Percentiles rank a stretch among this genome's conserved stretches.
These are phyloP conservation scores for Alethe castanea DNA, from an alignment of 2,113 vertebrate species.

Conservation along the genomic window DNA sequence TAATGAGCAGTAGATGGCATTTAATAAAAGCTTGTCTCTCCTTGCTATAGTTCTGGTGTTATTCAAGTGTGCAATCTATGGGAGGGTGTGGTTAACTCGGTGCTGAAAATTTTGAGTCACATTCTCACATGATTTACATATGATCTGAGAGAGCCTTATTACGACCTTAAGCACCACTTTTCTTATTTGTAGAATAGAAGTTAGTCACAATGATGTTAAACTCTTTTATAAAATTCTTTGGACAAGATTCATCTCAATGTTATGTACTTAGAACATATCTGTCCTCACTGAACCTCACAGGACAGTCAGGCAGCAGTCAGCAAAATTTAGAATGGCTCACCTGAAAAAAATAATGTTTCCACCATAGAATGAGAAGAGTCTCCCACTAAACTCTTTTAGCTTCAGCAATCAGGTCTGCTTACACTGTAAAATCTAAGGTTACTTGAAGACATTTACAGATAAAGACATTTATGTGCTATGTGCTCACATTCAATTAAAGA, in stretches of 20 bases:
- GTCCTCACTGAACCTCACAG: background rate
- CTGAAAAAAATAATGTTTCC: background rate
- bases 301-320: background rate
- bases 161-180: background rate
- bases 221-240: background rate
- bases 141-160: background rate
- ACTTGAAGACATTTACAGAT: background rate
- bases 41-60: background rate
- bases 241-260: background rate
- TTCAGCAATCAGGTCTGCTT: background rate
- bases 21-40: background rate
- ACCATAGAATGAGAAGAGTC: background rate
- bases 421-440: background rate
- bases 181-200: background rate
- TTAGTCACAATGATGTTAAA: background rate
- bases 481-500: background rate
- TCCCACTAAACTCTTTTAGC: background rate
- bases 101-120: background rate
- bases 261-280: background rate
- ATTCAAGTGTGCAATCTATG: background rate
- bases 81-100: background rate
- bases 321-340: background rate
- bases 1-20: background rate
- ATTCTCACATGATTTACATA: background rate
- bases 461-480: background rate